A percentile compares a stretch with the other conserved stretches of the same genome.
phyloP scores from a whole-genome alignment of 2,888 invertebrate species.

The Epinotia bilunana region DNA sequence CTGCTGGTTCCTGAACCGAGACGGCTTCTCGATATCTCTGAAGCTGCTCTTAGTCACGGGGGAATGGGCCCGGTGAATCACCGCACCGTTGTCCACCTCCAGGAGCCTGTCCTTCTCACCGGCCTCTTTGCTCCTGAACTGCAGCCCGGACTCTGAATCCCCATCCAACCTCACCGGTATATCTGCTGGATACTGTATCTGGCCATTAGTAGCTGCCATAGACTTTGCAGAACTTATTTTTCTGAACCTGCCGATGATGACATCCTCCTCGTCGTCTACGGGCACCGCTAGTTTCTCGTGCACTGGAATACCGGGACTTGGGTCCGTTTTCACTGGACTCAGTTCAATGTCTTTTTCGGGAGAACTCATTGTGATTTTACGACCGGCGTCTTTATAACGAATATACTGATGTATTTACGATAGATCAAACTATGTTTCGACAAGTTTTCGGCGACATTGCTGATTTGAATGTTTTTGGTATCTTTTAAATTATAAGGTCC shows the following conservation, averaged over 20 bases:
- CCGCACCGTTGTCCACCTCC: slow-evolving; percentile 59
- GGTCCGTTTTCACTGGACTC: slow-evolving; percentile 68
- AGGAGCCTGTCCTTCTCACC: slow-evolving; percentile 69
- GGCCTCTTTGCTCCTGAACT: slow-evolving; percentile 65
- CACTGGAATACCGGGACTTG: slow-evolving; percentile 52
- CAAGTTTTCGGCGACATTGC: slow-evolving; percentile 16
- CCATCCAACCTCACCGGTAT: slow-evolving; percentile 59
- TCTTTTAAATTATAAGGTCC: not conserved
- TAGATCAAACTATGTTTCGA: slow-evolving; percentile 1
- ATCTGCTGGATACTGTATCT: slow-evolving; percentile 76
- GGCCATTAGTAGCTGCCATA: slow-evolving; percentile 82
- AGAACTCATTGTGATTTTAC: slow-evolving; percentile 46
- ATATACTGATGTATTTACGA: slow-evolving; percentile 10
- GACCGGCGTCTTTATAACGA: slow-evolving; percentile 29
- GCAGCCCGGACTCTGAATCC: slow-evolving; percentile 72
- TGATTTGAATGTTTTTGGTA: not conserved
- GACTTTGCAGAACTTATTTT: slow-evolving; percentile 83
- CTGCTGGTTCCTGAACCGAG: slow-evolving; percentile 85
- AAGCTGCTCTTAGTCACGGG: slow-evolving; percentile 85
- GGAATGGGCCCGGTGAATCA: slow-evolving; percentile 57
- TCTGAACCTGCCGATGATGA: slow-evolving; percentile 80
- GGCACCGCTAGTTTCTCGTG: slow-evolving; percentile 61
- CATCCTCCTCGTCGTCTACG: slow-evolving; percentile 75
- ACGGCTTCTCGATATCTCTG: slow-evolving; percentile 85
- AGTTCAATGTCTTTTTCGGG: slow-evolving; percentile 76